Conservation (phyloP, 53 echinoderm and acorn worm genomes). For the Luidia sarsii region DNA sequence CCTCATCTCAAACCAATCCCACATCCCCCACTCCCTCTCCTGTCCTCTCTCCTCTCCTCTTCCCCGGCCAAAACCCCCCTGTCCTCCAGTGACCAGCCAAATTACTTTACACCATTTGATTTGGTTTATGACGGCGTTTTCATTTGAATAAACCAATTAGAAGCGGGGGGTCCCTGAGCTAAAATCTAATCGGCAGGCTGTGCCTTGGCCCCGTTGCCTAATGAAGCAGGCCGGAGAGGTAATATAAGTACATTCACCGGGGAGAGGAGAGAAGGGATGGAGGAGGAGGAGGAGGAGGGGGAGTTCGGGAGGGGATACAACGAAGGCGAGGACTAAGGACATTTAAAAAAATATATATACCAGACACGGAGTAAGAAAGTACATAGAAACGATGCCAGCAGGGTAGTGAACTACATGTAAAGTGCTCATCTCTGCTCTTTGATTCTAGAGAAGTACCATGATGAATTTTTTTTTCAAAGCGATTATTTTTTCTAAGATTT, state of each 20-base stretch:
- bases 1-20: too few species aligned
- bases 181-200: conserved; percentile 55
- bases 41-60: too few species aligned
- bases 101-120: conserved; percentile 61
- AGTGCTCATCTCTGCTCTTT: too few species aligned
- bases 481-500: too few species aligned
- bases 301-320: neutral
- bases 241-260: conserved; percentile 53
- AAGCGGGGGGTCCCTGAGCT: conserved; percentile 57
- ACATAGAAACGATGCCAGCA: too few species aligned
- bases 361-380: neutral
- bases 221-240: conserved; percentile 29
- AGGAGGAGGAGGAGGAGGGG: neutral
- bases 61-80: neutral
- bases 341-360: too few species aligned
- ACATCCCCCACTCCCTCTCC: too few species aligned
- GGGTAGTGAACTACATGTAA: too few species aligned
- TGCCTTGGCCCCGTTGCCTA: conserved; percentile 54
- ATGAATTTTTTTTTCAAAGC: too few species aligned
- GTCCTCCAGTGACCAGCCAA: conserved; percentile 40
- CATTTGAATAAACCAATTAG: conserved; percentile 63
- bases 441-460: too few species aligned
- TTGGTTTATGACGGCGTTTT: conserved; percentile 59
- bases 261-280: conserved; percentile 1
- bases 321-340: conserved; percentile 4